These are phyloP conservation scores for Invenusta paracnida DNA, from an alignment of 2,888 invertebrate species.

Conservation along the genomic window DNA sequence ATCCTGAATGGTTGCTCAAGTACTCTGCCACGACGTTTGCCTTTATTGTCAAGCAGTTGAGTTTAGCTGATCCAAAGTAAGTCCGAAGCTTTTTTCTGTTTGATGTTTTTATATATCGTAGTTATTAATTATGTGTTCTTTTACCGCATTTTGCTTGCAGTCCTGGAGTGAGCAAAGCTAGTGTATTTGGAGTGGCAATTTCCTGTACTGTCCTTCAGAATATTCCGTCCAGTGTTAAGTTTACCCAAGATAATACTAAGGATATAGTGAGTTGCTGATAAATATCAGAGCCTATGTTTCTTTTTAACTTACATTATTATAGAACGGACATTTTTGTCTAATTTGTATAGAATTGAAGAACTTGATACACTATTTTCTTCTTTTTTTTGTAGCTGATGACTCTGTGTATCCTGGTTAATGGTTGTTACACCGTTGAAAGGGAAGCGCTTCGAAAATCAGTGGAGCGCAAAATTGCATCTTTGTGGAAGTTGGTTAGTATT, in stretches of 20 bases:
- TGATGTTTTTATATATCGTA: too few relatives aligned
- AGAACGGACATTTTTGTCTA: not conserved
- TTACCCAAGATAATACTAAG: not conserved
- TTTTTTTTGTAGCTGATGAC: not conserved
- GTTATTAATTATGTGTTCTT: not conserved
- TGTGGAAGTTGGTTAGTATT: not conserved
- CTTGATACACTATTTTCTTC: not conserved
- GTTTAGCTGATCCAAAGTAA: not conserved
- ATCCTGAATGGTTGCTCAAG: conserved; percentile 10
- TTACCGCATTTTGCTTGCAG: not conserved
- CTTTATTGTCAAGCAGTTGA: not conserved
- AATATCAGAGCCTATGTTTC: not conserved
- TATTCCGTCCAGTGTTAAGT: not conserved
- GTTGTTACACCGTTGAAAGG: not conserved
- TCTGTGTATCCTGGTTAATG: not conserved
- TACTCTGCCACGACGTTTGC: not conserved
- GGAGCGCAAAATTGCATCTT: not conserved
- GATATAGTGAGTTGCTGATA: not conserved
- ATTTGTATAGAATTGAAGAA: too few relatives aligned
- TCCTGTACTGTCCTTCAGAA: not conserved
- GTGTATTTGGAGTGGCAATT: not conserved
- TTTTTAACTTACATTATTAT: not conserved
- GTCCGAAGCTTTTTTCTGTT: not conserved
- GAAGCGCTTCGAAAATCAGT: not conserved
- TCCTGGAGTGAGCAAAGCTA: not conserved